Conservation (phyloP, 2,888 invertebrate genomes). For the Dasysyrphus tricinctus region DNA sequence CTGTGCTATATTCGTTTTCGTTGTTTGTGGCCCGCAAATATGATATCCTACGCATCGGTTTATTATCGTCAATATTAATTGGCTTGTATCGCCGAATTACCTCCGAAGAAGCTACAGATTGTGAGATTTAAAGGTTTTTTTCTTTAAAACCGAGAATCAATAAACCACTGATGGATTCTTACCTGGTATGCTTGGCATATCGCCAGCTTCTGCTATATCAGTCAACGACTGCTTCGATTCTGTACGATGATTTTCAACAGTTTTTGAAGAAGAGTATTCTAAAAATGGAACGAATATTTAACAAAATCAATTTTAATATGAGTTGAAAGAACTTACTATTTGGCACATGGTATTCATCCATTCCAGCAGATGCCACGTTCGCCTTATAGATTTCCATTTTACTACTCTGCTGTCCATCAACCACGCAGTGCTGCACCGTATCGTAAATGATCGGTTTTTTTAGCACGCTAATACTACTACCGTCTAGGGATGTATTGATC, state of each 20-base stretch:
- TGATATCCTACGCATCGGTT: conserved; percentile 94
- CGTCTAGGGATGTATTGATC: conserved; percentile 78
- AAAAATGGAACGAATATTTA: background rate
- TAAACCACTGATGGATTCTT: conserved; percentile 4
- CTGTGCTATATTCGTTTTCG: conserved; percentile 88
- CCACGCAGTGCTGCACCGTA: conserved; percentile 76
- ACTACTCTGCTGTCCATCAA: conserved; percentile 80
- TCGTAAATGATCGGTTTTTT: conserved; percentile 67
- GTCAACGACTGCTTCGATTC: conserved; percentile 78
- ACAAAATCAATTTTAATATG: background rate
- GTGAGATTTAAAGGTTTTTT: background rate
- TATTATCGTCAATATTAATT: conserved; percentile 90
- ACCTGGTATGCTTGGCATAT: conserved; percentile 77
- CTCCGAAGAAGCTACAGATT: conserved; percentile 58
- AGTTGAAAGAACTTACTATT: conserved; percentile 78
- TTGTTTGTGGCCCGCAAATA: conserved; percentile 95
- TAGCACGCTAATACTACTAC: conserved; percentile 35
- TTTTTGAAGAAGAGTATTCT: conserved; percentile 70
- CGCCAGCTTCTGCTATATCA: conserved; percentile 79
- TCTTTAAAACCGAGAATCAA: background rate
- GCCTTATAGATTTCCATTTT: conserved; percentile 82
- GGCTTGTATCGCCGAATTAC: conserved; percentile 82
- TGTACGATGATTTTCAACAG: conserved; percentile 73
- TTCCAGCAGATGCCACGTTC: conserved; percentile 79
- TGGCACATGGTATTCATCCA: conserved; percentile 78